These are phyloP conservation scores for Zaprionus vittiger DNA, from an alignment of 1,140 invertebrate species.

Conservation along the genomic window DNA sequence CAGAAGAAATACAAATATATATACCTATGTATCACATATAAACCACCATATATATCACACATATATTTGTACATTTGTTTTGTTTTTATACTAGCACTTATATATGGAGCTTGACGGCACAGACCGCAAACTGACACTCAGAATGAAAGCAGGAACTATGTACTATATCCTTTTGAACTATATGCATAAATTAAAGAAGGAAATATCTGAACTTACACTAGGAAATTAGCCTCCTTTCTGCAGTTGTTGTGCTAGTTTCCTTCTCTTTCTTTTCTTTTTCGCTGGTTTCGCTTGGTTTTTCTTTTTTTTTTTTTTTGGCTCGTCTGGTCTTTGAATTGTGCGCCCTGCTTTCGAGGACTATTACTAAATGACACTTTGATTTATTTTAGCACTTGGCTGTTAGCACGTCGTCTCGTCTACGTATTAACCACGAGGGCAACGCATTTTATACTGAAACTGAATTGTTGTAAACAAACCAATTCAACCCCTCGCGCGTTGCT, in stretches of 20 bases:
- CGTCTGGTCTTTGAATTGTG: constrained; percentile 43
- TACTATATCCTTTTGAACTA: constrained; percentile 19
- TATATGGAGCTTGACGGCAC: constrained; percentile 22
- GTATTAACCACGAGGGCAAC: constrained; percentile 67
- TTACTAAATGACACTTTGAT: constrained; percentile 7
- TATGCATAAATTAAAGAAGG: constrained; percentile 50
- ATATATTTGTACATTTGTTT: constrained; percentile 42
- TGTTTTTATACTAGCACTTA: constrained; percentile 26
- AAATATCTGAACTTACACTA: constrained; percentile 57
- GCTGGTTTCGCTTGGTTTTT: constrained; percentile 13
- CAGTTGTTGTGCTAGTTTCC: constrained; percentile 25
- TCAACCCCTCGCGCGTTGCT: constrained; percentile 70
- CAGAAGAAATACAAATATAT: constrained; percentile 15
- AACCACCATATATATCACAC: background rate
- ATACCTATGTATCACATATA: background rate
- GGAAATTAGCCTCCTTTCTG: constrained; percentile 6
- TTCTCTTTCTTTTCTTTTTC: constrained; percentile 39
- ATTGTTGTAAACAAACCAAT: constrained; percentile 80
- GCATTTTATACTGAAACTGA: constrained; percentile 67
- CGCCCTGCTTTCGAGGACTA: constrained; percentile 31
- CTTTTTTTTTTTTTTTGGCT: constrained; percentile 26
- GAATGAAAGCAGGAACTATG: background rate
- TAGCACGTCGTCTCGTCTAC: constrained; percentile 50
- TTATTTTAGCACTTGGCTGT: constrained; percentile 44
- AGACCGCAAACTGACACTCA: background rate